These are phyloP conservation scores for Drosophila ambigua DNA, from an alignment of 1,140 invertebrate genomes.

Conservation along the genomic window DNA sequence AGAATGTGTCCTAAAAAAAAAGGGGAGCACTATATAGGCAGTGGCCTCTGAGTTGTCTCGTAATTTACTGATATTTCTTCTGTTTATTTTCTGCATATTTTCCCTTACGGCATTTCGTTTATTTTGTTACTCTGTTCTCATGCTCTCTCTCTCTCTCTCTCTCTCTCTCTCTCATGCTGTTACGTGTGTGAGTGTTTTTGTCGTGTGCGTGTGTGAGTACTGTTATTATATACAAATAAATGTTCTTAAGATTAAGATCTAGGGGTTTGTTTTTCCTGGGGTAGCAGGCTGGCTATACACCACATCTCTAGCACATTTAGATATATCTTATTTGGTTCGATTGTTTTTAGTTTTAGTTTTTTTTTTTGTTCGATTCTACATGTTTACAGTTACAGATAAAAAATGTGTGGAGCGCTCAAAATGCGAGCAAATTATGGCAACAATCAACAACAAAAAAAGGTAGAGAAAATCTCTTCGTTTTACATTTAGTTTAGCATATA, in stretches of 20 bases:
- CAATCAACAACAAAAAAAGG: conserved; percentile 1
- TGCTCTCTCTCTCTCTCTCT: conserved; percentile 28
- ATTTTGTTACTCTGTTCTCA: conserved; percentile 60
- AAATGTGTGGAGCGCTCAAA: conserved; percentile 4
- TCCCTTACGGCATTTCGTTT: conserved; percentile 46
- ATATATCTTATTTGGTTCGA: too few relatives aligned
- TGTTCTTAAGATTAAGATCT: too few relatives aligned
- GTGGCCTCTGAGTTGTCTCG: too few relatives aligned
- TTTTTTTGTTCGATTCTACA: too few relatives aligned
- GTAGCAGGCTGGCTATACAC: too few relatives aligned
- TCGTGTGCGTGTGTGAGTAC: not conserved
- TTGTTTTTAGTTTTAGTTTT: too few relatives aligned
- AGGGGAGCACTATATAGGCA: too few relatives aligned
- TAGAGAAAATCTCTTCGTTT: conserved; percentile 20
- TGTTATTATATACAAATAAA: too few relatives aligned
- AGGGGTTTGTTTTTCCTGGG: too few relatives aligned
- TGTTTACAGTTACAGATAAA: too few relatives aligned
- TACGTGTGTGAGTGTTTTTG: conserved; percentile 16
- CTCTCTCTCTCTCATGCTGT: conserved; percentile 21
- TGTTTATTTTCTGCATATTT: conserved; percentile 18
- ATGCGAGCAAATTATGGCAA: conserved; percentile 30
- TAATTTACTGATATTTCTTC: not conserved
- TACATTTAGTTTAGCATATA: not conserved
- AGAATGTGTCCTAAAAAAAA: conserved; percentile 84
- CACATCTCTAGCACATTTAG: too few relatives aligned